A percentile compares a stretch with the other conserved stretches of the same genome.
Conservation (phyloP, 2,113 vertebrate species). For the Chloropsis cyanopogon region DNA sequence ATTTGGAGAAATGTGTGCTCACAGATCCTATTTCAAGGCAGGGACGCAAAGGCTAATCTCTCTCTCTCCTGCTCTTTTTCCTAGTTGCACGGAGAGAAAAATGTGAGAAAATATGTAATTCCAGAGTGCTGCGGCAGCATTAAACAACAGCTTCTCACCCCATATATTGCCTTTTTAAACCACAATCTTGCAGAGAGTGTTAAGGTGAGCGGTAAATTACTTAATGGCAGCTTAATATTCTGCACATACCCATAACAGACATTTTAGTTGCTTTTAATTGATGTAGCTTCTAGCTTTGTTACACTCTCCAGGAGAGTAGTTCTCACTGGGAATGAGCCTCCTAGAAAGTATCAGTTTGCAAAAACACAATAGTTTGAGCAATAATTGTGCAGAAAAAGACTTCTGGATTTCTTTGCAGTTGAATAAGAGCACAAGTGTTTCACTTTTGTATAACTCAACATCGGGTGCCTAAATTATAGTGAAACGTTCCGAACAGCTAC, state of each 20-base stretch:
- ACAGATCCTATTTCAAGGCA: slow-evolving; percentile 1
- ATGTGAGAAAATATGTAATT: slow-evolving; percentile 26
- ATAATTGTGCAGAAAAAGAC: slow-evolving; percentile 42
- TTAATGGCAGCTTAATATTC: slow-evolving; percentile 36
- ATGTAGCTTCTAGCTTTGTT: slow-evolving; percentile 53
- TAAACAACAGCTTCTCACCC: background rate
- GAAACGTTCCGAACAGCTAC: slow-evolving; percentile 36
- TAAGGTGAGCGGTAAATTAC: background rate
- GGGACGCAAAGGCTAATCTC: background rate
- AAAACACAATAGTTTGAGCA: slow-evolving; percentile 34
- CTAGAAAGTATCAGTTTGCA: slow-evolving; percentile 64
- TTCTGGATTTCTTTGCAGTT: slow-evolving; percentile 28
- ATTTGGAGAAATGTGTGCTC: background rate
- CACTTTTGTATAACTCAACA: slow-evolving; percentile 27
- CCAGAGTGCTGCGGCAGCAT: background rate
- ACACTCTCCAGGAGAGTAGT: slow-evolving; percentile 55
- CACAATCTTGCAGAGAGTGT: background rate
- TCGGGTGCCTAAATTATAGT: slow-evolving; percentile 3
- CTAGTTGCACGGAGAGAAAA: background rate
- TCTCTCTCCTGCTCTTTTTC: background rate
- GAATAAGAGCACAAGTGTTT: slow-evolving; percentile 39
- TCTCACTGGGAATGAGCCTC: slow-evolving; percentile 54
- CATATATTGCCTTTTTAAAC: background rate
- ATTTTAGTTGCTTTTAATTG: slow-evolving; percentile 55
- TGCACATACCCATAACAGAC: slow-evolving; percentile 15